Percentiles rank a stretch among this genome's conserved stretches.
Conservation (phyloP, 2,888 invertebrate species). For the Caenorhabditis drosophilae region DNA sequence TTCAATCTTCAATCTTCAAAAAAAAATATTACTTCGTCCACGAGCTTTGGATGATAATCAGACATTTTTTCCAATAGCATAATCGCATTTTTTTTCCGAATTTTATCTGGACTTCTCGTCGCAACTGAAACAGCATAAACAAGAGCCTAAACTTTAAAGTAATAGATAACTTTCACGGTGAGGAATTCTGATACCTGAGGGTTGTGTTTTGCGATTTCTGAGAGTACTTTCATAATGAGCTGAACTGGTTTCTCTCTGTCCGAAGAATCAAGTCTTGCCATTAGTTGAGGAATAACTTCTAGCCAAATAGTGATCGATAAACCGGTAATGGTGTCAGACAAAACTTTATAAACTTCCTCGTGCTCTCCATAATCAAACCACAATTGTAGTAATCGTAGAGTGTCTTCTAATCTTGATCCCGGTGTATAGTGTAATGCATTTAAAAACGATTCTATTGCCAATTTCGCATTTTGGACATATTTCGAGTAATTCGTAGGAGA, state of each 20-base stretch:
- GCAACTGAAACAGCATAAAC: constrained; percentile 97
- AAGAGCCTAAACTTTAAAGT: constrained; percentile 73
- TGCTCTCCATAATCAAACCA: constrained; percentile 92
- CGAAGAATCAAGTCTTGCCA: constrained; percentile 94
- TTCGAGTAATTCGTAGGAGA: not conserved
- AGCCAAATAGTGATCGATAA: constrained; percentile 98
- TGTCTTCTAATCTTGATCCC: constrained; percentile 84
- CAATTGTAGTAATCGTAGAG: constrained; percentile 85
- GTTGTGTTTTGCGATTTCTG: constrained; percentile 93
- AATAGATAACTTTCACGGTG: not conserved
- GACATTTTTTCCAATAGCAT: constrained; percentile 93
- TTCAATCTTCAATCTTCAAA: too few species aligned
- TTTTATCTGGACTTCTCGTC: constrained; percentile 86
- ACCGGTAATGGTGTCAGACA: constrained; percentile 86
- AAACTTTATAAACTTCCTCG: constrained; percentile 89
- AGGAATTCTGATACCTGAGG: constrained; percentile 77
- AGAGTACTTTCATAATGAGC: constrained; percentile 79
- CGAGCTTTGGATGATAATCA: constrained; percentile 87
- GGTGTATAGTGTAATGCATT: constrained; percentile 59
- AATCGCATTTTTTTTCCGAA: constrained; percentile 87
- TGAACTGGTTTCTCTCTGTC: constrained; percentile 81
- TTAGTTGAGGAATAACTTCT: constrained; percentile 89
- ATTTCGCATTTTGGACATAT: constrained; percentile 30
- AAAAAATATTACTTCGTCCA: constrained; percentile 91
- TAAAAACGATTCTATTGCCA: constrained; percentile 52